Evolutionary conservation across 2,888 invertebrate species (phyloP).

Genomic region (Aelia acuminata): DNA sequence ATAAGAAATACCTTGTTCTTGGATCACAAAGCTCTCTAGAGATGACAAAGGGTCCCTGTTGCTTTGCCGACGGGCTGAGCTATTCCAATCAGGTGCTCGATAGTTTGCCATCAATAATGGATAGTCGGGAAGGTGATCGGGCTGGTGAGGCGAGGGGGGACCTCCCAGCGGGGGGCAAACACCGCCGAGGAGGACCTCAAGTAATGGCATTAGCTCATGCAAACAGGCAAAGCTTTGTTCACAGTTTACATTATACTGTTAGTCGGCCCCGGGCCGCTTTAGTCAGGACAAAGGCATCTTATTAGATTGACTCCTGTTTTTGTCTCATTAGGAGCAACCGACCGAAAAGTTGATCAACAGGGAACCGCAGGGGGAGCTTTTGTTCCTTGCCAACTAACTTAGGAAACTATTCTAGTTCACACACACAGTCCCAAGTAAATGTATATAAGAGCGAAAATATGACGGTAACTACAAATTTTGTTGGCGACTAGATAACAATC

Average conservation of each 20-base stretch:
- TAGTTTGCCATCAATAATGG: conserved; percentile 6
- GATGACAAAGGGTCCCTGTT: not conserved
- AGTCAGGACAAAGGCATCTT: conserved; percentile 3
- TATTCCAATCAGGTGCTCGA: conserved; percentile 24
- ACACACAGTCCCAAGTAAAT: not conserved
- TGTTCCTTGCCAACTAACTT: not conserved
- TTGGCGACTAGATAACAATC: no score
- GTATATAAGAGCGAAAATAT: no score
- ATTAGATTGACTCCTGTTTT: conserved; percentile 32
- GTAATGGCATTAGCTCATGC: conserved; percentile 27
- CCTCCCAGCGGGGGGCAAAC: no score
- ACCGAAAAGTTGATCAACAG: conserved; percentile 44
- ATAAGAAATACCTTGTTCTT: not conserved
- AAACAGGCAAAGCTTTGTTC: not conserved
- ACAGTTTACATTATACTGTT: not conserved
- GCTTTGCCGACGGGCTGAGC: not conserved
- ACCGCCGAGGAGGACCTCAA: not conserved
- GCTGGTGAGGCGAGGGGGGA: not conserved
- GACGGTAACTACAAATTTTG: no score
- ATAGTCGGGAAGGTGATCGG: conserved; percentile 24
- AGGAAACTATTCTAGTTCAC: not conserved
- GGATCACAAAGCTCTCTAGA: not conserved
- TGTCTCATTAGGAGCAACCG: conserved; percentile 31
- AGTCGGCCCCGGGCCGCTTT: not conserved
- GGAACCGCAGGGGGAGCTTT: not conserved